These are phyloP conservation scores for Chlorodrepanis virens DNA, from an alignment of 2,113 vertebrate species.

Conservation along the genomic window DNA sequence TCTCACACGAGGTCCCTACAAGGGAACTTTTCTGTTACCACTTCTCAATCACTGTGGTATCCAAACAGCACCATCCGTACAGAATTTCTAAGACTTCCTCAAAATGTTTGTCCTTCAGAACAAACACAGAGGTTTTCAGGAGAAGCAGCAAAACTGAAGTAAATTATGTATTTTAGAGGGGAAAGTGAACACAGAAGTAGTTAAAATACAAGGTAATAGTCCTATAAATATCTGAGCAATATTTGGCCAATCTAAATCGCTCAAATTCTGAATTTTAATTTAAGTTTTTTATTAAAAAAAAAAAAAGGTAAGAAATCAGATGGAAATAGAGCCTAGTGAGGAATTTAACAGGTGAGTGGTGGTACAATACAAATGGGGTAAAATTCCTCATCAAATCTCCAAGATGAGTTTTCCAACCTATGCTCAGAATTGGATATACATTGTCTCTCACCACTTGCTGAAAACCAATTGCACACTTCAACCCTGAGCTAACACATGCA, in stretches of 20 bases:
- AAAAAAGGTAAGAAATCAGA: not conserved
- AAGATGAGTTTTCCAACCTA: not conserved
- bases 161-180: not conserved
- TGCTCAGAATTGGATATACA: not conserved
- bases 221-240: not conserved
- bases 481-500: not conserved
- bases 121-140: not conserved
- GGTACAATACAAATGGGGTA: not conserved
- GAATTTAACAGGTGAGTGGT: not conserved
- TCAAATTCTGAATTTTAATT: not conserved
- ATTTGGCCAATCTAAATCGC: not conserved
- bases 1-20: accelerated
- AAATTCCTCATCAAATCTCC: not conserved
- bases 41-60: not conserved
- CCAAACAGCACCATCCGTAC: not conserved
- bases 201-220: not conserved
- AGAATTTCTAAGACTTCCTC: not conserved
- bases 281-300: not conserved
- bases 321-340: not conserved
- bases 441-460: not conserved
- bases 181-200: not conserved
- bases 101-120: not conserved
- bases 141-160: not conserved
- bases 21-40: not conserved
- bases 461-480: not conserved